Evolutionary conservation across 2,113 vertebrate species (phyloP), one percentile per base, ranked within the genome.

Genomic region (Triplophysa tibetana): DNA sequence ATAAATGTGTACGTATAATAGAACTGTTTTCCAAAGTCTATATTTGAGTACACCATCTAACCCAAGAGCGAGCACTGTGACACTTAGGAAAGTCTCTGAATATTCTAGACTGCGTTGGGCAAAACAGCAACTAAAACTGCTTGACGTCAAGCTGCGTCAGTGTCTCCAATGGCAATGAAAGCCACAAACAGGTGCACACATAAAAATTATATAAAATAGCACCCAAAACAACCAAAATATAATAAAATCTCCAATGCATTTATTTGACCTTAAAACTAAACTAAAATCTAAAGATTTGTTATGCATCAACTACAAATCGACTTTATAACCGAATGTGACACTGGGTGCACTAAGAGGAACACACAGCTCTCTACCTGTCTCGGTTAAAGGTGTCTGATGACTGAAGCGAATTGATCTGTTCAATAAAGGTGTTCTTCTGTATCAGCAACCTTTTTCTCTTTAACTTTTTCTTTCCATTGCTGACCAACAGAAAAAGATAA

Each of bases 401-500:
- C 63, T 76, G 80, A 84, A 85, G 82, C 45, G 87, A 91, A 90
- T 87, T 52, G 87, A 89, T 90, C 86, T 83, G 78, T 83, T 81
- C 77, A 85, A 82, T 83, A 85, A 82, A 80, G 73, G 74, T 85
- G 83, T 75, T 88, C 82, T 82, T 84, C 33, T 26, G 81, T 88
- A 88, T 86, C 89, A 89, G 89, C 84, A 88, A 85, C 69, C 87
- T 84, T 84, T 86, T 79, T 73, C 45, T 72, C 83, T 67, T 79
- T 82, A 68, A 80, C 85, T 83, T 80, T 85, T 84, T 79, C 82
- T 60, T 88, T 89, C 84, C 89, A 84, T 87, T 91, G 90, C 92
- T 92, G 91, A 91, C 91, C 89, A 90, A 91, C 88, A 89, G 87
- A 89, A 92, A 86, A 91, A 91, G 90, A 91, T 92, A 88, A 91